Percentiles rank a stretch among this genome's conserved stretches.
These are phyloP conservation scores for Antheraea pernyi DNA, from an alignment of 1,140 invertebrate genomes.

Conservation along the genomic window DNA sequence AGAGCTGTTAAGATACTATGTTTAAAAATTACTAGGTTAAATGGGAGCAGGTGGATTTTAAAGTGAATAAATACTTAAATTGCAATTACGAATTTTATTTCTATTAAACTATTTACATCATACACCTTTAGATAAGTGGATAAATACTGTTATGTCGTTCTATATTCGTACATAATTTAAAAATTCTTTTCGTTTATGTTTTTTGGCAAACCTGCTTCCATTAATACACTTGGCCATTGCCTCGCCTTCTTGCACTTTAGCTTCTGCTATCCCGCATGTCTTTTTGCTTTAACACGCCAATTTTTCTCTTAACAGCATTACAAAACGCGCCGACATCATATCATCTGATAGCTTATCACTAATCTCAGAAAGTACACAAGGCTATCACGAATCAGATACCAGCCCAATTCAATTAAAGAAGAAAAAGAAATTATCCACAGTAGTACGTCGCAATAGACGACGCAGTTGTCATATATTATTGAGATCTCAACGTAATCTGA, in stretches of 20 bases:
- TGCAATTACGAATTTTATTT: constrained; percentile 16
- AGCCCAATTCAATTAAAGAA: constrained; percentile 40
- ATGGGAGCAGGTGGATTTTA: constrained; percentile 62
- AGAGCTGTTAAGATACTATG: not conserved
- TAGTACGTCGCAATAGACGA: not conserved
- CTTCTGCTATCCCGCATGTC: constrained; percentile 19
- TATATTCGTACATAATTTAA: constrained; percentile 8
- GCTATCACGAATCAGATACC: constrained; percentile 53
- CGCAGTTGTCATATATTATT: not conserved
- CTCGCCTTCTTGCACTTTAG: constrained; percentile 14
- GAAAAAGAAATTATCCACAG: constrained; percentile 28
- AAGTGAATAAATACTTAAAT: constrained; percentile 50
- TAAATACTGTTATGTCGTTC: not conserved
- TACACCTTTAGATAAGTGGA: not conserved
- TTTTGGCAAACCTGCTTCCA: constrained; percentile 61
- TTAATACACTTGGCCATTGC: constrained; percentile 22
- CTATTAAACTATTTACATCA: constrained; percentile 10
- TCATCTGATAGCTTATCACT: not conserved
- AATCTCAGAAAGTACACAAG: constrained; percentile 52
- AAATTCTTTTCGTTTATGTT: constrained; percentile 13
- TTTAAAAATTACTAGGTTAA: constrained; percentile 24
- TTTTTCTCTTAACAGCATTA: constrained; percentile 23
- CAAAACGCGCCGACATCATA: not conserved
- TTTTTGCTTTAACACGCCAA: constrained; percentile 7
- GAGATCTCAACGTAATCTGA: not conserved